Base-by-base conservation (phyloP, 2,888 invertebrate species). In the Cosmopolites sordidus region DNA sequence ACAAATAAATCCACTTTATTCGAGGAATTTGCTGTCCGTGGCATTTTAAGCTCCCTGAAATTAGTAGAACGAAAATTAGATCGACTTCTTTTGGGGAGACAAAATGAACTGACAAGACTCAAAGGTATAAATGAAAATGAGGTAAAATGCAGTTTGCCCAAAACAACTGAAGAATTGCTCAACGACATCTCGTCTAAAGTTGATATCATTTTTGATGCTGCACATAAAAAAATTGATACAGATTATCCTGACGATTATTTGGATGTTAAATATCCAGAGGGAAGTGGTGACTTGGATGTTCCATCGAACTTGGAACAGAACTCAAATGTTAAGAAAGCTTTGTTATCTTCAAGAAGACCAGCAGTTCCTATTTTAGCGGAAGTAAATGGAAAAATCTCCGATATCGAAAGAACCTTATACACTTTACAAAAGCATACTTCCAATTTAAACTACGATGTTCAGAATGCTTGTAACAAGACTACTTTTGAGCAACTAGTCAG, bases 151-250 rank as follows among this genome's bases (percentile, higher is more conserved):
- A 66, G 66, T 45, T 68, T 67, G 6, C 69, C 71, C 1, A 67
- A 65, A 30, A 52, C 64, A 15, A 60, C 72, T 1, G 72, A 74
- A 59, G 71, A 72, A 22, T 52, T 73, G 30, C 58, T 75, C n/a
- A 66, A 68, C 15, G 74, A 74, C 56, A 67, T 74, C 12, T 67
- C 74, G 1, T 70, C 73, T 6, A 75, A 75, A 61, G 71, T 74
- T 15, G 75, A 75, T 58, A 63, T 72, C n/a, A 72, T 75, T 39
- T 73, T 72, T 56, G 74, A 75, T 61, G 70, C 66, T 48, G 54
- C 69, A n/a, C 63, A 60, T 15, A 58, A 60, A 33, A 61, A 60
- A 49, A 64, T 64, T 14, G 65, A 67, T 27, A 51, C 60, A 16
- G 64, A 62, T 15, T 60, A 61, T n/a, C 62, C 66, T 14, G 62